Evolutionary conservation across 2,797 vertebrate genomes (phyloP), one percentile per base, ranked within the genome.

Genomic region (Momotus momota): DNA sequence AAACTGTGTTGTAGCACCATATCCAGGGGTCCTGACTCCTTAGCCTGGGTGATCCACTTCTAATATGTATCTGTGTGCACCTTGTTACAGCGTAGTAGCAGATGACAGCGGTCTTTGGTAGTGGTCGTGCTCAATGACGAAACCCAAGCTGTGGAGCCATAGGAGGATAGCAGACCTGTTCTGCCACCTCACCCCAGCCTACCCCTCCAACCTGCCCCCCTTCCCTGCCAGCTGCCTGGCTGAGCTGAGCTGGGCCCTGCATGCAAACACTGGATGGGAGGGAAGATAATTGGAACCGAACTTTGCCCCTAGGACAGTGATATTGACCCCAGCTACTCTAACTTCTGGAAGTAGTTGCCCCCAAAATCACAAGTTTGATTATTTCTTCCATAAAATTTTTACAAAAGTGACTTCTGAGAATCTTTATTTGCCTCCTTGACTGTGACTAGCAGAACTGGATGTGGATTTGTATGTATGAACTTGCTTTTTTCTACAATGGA

Each of bases 41-140:
- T 60, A 27, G 23, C 7, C 61, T 20, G 7, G 5, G 23, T 88
- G 29, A 13, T 22, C 41, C 19, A 15, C 13, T 80, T 41, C 38
- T 54, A 38, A 46, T 21, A 33, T 1, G 51, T 0, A 0, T 0
- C 0, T 49, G 38, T 19, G 49, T 75, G 21, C 3, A 2, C 35
- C 10, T 21, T 1, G 2, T 51, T 40, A 64, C 14, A 66, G 26
- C 10, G 13, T 57, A 84, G 33, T 40, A 51, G 46, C 33, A 85
- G 67, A 14, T 38, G 27, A 61, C 1, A 4, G 38, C 40, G 46
- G 9, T 33, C 70, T 51, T 79, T 88, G 26, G n/a, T 13, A 25
- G 26, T 8, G 12, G 26, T 35, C 9, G 43, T 33, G 20, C 45
- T 60, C 65, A 75, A 23, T 0, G 3, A 80, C n/a, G 25, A 84